Evolutionary conservation across 2,113 vertebrate species (phyloP), one percentile per base, ranked within the genome.

Genomic region (Dermatemys mawii): DNA sequence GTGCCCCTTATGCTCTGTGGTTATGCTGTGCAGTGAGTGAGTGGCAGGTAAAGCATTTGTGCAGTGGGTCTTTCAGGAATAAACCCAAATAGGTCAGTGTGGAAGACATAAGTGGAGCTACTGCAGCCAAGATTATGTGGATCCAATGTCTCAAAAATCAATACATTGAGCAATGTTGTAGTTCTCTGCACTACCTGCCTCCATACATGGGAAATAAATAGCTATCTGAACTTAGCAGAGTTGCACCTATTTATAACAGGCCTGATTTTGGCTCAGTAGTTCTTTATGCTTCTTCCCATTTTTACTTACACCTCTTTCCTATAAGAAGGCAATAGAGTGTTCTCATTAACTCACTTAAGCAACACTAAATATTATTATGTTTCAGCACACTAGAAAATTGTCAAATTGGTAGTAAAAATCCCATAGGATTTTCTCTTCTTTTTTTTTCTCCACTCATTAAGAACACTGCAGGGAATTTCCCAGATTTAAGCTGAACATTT

Each of bases 361-460:
- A 89, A 78, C 21, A 86, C 22, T 88, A 91, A 91, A 93, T 86
- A 89, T 78, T 26, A 92, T 53, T 32, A 60, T 86, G 50, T 89
- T 88, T 89, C 53, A 85, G 27, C 21, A 60, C 55, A 89, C 38
- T 86, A 4, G 88, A 60, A 92, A 92, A 55, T 35, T 91, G 6
- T 19, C 50, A 63, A 54, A 78, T 75, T 93, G n/a, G 53, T 79
- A 78, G 26, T 85, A 76, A 79, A 38, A 85, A 90, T 89, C 50
- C 91, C 3, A 5, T 84, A 5, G 35, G 6, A 75, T 90, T 44
- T 27, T 2, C 0, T 82, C 48, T 44, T 38, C 49, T 76, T 84
- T 81, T 83, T 83, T 70, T 2, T 54, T 78, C 53, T 29, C 11
- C 92, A 29, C 24, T 5, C 53, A 63, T 35, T 16, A 2, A 89